These are phyloP conservation scores for Agriopis leucophaearia DNA, from an alignment of 2,888 invertebrate genomes.

Conservation along the genomic window DNA sequence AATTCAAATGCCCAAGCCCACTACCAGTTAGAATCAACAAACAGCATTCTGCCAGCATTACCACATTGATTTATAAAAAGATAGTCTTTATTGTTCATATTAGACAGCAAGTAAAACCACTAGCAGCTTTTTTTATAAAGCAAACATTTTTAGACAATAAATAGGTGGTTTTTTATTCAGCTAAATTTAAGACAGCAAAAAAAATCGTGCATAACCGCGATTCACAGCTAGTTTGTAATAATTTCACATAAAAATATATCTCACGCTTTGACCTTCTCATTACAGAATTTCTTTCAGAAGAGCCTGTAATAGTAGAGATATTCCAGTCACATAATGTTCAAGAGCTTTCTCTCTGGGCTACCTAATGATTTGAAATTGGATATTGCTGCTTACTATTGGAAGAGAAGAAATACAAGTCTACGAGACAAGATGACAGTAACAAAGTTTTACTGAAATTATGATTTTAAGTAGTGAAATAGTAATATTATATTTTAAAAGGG, in stretches of 20 bases:
- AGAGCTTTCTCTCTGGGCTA: slow-evolving; percentile 26
- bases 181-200: background rate
- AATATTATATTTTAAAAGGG: too few species aligned
- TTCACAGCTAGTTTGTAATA: background rate
- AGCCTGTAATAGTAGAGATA: slow-evolving; percentile 22
- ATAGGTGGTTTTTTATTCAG: too few species aligned
- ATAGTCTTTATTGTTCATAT: too few species aligned
- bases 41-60: too few species aligned
- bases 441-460: background rate
- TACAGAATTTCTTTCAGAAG: slow-evolving; percentile 23
- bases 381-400: slow-evolving; percentile 18
- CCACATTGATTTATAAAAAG: too few species aligned
- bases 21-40: too few species aligned
- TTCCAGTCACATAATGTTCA: slow-evolving; percentile 40
- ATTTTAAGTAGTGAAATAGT: too few species aligned
- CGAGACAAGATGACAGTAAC: background rate
- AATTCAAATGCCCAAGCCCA: too few species aligned
- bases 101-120: too few species aligned
- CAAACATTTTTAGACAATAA: too few species aligned
- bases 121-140: too few species aligned
- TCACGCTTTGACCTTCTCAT: slow-evolving; percentile 24
- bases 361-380: slow-evolving; percentile 40
- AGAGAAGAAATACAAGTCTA: slow-evolving; percentile 11
- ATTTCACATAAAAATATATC: slow-evolving; percentile 21
- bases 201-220: background rate